Conservation (phyloP, 2,113 vertebrate genomes). For the Anhinga anhinga region DNA sequence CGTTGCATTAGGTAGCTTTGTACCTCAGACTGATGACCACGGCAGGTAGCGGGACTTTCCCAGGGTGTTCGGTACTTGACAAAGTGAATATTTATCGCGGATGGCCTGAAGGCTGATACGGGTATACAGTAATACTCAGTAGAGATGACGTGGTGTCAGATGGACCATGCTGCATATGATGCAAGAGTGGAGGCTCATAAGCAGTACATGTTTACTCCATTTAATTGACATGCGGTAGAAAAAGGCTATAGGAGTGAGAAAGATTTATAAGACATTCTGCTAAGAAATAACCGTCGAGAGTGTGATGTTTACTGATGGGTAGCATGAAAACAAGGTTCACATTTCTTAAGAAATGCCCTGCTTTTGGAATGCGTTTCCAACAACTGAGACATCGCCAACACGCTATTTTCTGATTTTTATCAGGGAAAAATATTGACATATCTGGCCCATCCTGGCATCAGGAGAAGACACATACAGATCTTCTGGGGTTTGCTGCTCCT, state of each 20-base stretch:
- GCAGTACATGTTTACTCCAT: not conserved
- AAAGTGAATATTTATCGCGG: not conserved
- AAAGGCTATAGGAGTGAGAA: not conserved
- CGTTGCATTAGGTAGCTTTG: fast-evolving
- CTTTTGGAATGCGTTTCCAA: not conserved
- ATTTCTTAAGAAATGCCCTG: not conserved
- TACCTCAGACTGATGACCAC: not conserved
- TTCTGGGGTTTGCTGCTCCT: not conserved
- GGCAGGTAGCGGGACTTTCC: fast-evolving
- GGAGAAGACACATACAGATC: not conserved
- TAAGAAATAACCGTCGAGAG: not conserved
- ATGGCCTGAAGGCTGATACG: not conserved
- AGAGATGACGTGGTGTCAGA: not conserved
- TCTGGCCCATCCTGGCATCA: no score
- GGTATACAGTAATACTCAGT: fast-evolving
- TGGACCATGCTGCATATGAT: fast-evolving
- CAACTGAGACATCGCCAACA: not conserved
- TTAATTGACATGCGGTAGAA: not conserved
- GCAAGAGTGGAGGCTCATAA: not conserved
- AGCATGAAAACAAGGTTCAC: not conserved
- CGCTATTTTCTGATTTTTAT: not conserved
- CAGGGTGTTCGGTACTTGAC: not conserved
- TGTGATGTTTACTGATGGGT: not conserved
- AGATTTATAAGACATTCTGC: not conserved
- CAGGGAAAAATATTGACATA: not conserved